Evolutionary conservation across 2,113 vertebrate species (phyloP).

Genomic region (Podocnemis expansa): DNA sequence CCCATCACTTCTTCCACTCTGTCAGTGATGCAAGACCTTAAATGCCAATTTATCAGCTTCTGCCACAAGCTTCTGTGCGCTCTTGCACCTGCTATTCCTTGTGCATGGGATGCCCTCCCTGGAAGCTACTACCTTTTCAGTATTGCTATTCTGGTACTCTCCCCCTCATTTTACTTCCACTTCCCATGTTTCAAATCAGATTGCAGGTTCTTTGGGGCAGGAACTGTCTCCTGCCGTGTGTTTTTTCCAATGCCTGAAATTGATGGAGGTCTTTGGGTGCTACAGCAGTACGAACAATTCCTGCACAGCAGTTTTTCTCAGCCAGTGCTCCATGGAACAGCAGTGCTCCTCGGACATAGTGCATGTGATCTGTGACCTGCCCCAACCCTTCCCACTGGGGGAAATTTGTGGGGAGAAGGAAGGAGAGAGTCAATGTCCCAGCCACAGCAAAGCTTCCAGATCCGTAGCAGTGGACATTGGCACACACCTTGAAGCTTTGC

Average conservation of each 20-base stretch:
- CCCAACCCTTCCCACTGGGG: no score
- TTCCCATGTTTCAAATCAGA: not conserved
- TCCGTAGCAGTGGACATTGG: no score
- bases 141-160: not conserved
- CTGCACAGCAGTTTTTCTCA: no score
- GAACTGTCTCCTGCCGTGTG: not conserved
- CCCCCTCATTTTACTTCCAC: not conserved
- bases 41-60: not conserved
- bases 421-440: no score
- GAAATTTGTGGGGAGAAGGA: no score
- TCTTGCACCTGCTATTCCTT: not conserved
- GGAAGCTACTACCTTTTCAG: not conserved
- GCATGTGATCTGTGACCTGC: no score
- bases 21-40: not conserved
- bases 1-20: not conserved
- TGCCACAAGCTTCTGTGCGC: not conserved
- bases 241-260: not conserved
- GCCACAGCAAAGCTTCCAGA: no score
- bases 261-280: not conserved
- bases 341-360: no score
- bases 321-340: no score
- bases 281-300: not conserved
- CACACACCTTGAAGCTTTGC: no score
- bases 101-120: not conserved
- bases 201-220: not conserved